phyloP scores from a whole-genome alignment of 2,888 invertebrate species.

The Lithophane leautieri region DNA sequence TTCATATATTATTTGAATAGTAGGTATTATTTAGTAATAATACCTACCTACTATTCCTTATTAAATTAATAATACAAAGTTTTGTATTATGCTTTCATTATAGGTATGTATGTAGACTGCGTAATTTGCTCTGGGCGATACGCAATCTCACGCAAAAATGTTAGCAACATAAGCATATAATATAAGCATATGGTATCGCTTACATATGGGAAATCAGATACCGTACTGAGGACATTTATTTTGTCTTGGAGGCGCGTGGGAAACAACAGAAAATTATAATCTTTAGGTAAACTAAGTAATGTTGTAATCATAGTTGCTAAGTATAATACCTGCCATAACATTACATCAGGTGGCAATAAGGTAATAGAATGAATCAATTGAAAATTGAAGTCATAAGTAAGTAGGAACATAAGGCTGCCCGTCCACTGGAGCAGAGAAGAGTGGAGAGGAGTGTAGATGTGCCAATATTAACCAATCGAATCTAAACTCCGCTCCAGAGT shows the following conservation, averaged over 20 bases:
- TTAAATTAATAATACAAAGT: background rate
- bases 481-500: too few relatives aligned
- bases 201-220: constrained; percentile 76
- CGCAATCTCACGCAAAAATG: constrained; percentile 64
- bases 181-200: constrained; percentile 72
- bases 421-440: too few relatives aligned
- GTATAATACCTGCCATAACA: background rate
- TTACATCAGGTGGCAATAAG: background rate
- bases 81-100: constrained; percentile 6
- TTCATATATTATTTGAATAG: background rate
- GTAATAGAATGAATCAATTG: background rate
- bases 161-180: constrained; percentile 52
- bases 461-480: too few relatives aligned
- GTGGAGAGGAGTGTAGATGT: too few relatives aligned
- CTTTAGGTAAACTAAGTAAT: constrained; percentile 68
- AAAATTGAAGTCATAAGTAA: background rate
- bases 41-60: too few relatives aligned
- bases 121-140: constrained; percentile 52
- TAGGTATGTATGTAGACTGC: constrained; percentile 20
- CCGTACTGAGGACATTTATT: constrained; percentile 44
- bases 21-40: background rate
- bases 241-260: constrained; percentile 80
- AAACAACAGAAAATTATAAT: constrained; percentile 74
- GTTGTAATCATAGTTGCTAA: constrained; percentile 8
- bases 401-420: background rate